Percentiles rank a stretch among this genome's conserved stretches.
Conservation (phyloP, 1,140 invertebrate species). For the Vollenhovia emeryi region DNA sequence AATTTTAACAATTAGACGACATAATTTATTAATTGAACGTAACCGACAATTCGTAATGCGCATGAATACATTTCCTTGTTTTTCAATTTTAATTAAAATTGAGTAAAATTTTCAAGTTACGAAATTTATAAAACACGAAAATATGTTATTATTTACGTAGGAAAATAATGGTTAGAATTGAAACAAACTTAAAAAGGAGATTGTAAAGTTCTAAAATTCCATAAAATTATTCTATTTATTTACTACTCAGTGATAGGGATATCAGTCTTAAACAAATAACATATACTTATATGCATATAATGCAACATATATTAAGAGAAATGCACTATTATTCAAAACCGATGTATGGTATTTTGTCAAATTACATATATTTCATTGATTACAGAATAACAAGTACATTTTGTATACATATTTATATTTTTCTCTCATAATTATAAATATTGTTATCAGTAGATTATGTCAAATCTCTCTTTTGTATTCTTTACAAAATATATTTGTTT, state of each 20-base stretch:
- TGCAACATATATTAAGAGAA: no score
- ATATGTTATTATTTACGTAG: no score
- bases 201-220: background rate
- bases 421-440: background rate
- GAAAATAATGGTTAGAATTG: no score
- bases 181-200: no score
- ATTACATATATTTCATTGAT: conserved; percentile 18
- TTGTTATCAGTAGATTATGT: background rate
- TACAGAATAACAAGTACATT: conserved; percentile 1
- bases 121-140: no score
- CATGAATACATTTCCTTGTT: background rate
- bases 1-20: conserved; percentile 6
- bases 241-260: background rate
- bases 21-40: background rate
- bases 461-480: background rate
- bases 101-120: no score
- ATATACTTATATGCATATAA: background rate
- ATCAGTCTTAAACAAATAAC: background rate
- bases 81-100: background rate
- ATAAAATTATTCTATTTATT: background rate
- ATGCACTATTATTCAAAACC: background rate
- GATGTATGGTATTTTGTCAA: background rate
- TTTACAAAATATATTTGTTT: background rate
- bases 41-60: background rate
- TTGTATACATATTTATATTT: conserved; percentile 8